These are phyloP conservation scores for Drosophila azteca DNA, from an alignment of 1,140 invertebrate species.

Conservation along the genomic window DNA sequence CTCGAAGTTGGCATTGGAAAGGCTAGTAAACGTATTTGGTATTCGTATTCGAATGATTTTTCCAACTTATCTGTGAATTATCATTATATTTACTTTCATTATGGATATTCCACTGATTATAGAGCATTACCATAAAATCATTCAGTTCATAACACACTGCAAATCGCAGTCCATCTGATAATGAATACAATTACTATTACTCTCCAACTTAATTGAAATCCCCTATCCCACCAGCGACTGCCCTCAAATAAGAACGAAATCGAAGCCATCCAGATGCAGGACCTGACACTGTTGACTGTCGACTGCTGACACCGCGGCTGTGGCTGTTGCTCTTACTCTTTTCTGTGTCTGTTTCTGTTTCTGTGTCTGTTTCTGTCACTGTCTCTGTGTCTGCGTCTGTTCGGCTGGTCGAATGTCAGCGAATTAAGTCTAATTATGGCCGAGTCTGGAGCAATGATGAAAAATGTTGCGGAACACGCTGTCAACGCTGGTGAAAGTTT, in stretches of 20 bases:
- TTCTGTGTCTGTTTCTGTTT: not conserved
- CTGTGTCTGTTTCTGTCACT: too few species aligned
- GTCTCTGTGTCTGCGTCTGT: not conserved
- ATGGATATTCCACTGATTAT: slow-evolving; percentile 28
- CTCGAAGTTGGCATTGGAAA: slow-evolving; percentile 17
- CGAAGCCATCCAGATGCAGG: slow-evolving; percentile 9
- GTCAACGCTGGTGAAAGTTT: slow-evolving; percentile 55
- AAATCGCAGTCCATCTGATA: slow-evolving; percentile 27
- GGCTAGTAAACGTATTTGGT: slow-evolving; percentile 8
- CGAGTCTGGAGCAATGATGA: slow-evolving; percentile 54
- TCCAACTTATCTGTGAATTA: too few species aligned
- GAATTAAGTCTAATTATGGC: slow-evolving; percentile 73
- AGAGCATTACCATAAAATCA: slow-evolving; percentile 36
- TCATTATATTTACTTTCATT: too few species aligned
- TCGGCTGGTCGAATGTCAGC: slow-evolving; percentile 58
- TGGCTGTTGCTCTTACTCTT: too few species aligned
- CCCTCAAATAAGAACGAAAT: slow-evolving; percentile 9
- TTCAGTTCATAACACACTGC: slow-evolving; percentile 37
- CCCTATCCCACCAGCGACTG: not conserved
- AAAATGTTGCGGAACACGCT: slow-evolving; percentile 71
- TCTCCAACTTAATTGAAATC: slow-evolving; percentile 41
- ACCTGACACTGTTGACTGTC: slow-evolving; percentile 32
- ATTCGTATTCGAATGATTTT: too few species aligned
- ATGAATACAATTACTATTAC: slow-evolving; percentile 46
- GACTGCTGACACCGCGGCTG: slow-evolving; percentile 7